Percentiles rank a stretch among this genome's conserved stretches.
phyloP scores from a whole-genome alignment of 2,113 vertebrate species.

The Sialia sialis region DNA sequence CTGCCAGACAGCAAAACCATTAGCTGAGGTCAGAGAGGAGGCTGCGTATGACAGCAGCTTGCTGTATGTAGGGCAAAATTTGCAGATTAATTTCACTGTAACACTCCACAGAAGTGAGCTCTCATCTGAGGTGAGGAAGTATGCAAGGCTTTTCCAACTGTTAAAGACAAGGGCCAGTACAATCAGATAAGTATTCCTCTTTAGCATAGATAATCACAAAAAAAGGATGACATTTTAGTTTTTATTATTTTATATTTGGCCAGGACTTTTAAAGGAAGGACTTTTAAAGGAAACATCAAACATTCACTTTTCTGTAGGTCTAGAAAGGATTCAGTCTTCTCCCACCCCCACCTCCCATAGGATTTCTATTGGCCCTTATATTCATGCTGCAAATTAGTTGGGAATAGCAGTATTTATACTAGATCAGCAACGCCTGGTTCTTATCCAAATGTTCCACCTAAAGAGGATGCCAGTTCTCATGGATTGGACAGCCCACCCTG shows the following conservation, averaged over 20 bases:
- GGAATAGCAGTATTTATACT: constrained; percentile 55
- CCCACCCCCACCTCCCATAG: background rate
- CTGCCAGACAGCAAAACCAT: constrained; percentile 25
- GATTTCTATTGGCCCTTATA: constrained; percentile 63
- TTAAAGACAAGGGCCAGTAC: constrained; percentile 36
- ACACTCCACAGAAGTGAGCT: constrained; percentile 39
- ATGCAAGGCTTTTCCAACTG: constrained; percentile 33
- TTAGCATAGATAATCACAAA: constrained; percentile 18
- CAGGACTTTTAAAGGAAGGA: constrained; percentile 63
- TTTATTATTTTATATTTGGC: constrained; percentile 71
- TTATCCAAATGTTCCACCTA: constrained; percentile 75
- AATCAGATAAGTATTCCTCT: constrained; percentile 20
- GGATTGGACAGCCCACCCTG: constrained; percentile 77
- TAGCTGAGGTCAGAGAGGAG: background rate
- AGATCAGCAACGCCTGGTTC: constrained; percentile 72
- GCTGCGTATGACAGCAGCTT: background rate
- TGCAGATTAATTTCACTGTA: background rate
- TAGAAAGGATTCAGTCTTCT: constrained; percentile 40
- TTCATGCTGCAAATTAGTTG: constrained; percentile 56
- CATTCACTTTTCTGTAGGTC: constrained; percentile 70
- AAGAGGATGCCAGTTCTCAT: constrained; percentile 74
- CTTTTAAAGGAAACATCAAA: constrained; percentile 69
- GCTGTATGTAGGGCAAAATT: background rate
- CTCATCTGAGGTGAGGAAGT: constrained; percentile 29
- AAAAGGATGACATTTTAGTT: constrained; percentile 27